Evolutionary conservation across 2,888 invertebrate species (phyloP).

Genomic region (Mythimna vitellina): DNA sequence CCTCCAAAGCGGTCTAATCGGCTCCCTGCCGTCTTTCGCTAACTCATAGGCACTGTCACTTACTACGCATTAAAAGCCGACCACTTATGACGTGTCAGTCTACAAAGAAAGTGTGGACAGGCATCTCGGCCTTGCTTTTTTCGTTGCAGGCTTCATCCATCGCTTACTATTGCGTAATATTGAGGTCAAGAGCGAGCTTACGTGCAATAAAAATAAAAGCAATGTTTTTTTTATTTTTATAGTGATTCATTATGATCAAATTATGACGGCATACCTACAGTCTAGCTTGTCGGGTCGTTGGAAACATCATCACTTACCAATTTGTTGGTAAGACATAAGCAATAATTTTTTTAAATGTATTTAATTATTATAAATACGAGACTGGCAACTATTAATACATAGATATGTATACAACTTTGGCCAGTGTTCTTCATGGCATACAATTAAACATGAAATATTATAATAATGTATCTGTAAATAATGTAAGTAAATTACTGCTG

Average conservation of each 20-base stretch:
- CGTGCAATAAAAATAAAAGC: no score
- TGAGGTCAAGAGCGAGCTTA: neutral
- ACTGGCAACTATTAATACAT: conserved; percentile 17
- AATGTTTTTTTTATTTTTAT: conserved; percentile 6
- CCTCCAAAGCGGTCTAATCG: neutral
- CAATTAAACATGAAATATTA: conserved; percentile 5
- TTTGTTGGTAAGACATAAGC: neutral
- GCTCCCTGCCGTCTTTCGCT: neutral
- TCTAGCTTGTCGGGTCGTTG: conserved; percentile 17
- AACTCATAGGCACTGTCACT: neutral
- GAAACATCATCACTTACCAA: conserved; percentile 4
- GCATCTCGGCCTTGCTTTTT: neutral
- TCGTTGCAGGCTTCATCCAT: neutral
- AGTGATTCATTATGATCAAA: conserved; percentile 6
- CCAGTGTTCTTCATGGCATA: neutral
- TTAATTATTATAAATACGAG: neutral
- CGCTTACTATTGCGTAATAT: neutral
- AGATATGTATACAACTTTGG: conserved; percentile 4
- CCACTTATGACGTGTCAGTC: neutral
- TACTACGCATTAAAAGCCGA: neutral
- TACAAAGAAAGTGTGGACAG: neutral
- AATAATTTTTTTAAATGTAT: neutral
- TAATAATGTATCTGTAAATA: conserved; percentile 28
- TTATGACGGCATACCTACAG: conserved; percentile 19
- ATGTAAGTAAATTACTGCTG: conserved; percentile 5